Evolutionary conservation across 2,797 vertebrate species (phyloP).

Genomic region (Manis javanica): DNA sequence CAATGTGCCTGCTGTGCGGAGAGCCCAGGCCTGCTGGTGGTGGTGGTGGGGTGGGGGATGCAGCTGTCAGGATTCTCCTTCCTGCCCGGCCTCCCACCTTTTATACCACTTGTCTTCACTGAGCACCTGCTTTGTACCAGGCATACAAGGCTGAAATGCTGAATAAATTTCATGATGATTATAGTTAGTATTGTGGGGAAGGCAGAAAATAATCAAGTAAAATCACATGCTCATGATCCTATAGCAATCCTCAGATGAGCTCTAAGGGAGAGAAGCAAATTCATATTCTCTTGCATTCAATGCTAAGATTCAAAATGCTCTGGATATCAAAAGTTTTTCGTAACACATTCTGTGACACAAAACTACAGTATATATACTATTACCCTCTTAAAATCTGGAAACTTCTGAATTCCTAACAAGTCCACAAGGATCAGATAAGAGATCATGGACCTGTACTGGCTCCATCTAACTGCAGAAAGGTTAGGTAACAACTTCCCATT

Average conservation of each 20-base stretch:
- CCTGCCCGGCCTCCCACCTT: not conserved
- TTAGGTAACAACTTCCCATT: not conserved
- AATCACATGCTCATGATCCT: not conserved
- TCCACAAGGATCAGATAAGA: not conserved
- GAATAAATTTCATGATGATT: not conserved
- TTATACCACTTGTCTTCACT: not conserved
- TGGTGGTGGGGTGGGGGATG: not conserved
- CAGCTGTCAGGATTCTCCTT: not conserved
- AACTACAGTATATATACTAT: not conserved
- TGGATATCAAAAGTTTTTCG: not conserved
- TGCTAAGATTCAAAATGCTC: not conserved
- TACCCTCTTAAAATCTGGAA: not conserved
- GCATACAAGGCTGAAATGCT: not conserved
- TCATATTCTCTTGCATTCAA: not conserved
- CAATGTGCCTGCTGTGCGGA: not conserved
- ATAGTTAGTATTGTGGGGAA: not conserved
- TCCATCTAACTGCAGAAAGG: not conserved
- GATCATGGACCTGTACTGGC: not conserved
- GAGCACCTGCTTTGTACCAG: not conserved
- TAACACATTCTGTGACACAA: not conserved
- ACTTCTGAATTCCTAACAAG: not conserved
- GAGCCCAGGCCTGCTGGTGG: not conserved
- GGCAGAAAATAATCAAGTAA: not conserved
- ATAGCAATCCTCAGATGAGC: not conserved
- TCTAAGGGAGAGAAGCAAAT: not conserved